These are phyloP conservation scores for Hoplodrina ambigua DNA, from an alignment of 2,888 invertebrate genomes.

Conservation along the genomic window DNA sequence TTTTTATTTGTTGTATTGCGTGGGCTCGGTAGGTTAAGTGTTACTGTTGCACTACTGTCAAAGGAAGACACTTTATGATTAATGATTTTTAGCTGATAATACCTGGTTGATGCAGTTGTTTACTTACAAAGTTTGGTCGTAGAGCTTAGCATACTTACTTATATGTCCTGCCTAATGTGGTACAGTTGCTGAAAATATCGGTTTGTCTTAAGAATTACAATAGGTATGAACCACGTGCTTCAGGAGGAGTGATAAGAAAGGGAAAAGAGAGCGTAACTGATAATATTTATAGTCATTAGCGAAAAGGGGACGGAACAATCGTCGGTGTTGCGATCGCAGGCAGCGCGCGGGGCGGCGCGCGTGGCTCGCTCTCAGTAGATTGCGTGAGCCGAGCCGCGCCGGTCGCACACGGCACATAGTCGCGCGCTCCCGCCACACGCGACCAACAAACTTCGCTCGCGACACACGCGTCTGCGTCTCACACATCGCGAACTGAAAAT, in stretches of 20 bases:
- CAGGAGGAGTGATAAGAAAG: slow-evolving; percentile 86
- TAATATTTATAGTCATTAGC: slow-evolving; percentile 90
- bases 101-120: slow-evolving; percentile 19
- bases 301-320: slow-evolving; percentile 90
- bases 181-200: slow-evolving; percentile 27
- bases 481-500: slow-evolving; percentile 68
- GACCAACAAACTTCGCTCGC: slow-evolving; percentile 87
- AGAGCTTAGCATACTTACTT: not conserved
- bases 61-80: slow-evolving; percentile 49
- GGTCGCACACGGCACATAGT: slow-evolving; percentile 84
- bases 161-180: not conserved
- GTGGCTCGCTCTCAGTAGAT: slow-evolving; percentile 91
- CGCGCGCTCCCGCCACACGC: slow-evolving; percentile 83
- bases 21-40: slow-evolving; percentile 53
- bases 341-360: slow-evolving; percentile 91
- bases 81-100: slow-evolving; percentile 46
- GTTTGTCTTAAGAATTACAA: slow-evolving; percentile 40
- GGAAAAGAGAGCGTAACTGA: slow-evolving; percentile 88
- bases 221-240: slow-evolving; percentile 78
- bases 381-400: slow-evolving; percentile 92
- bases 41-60: slow-evolving; percentile 42
- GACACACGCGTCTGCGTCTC: slow-evolving; percentile 77
- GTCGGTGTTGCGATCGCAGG: slow-evolving; percentile 83
- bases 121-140: slow-evolving; percentile 13
- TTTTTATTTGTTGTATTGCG: slow-evolving; percentile 70